These are phyloP conservation scores for Drosophila algonquin DNA, from an alignment of 2,888 invertebrate genomes.

Conservation along the genomic window DNA sequence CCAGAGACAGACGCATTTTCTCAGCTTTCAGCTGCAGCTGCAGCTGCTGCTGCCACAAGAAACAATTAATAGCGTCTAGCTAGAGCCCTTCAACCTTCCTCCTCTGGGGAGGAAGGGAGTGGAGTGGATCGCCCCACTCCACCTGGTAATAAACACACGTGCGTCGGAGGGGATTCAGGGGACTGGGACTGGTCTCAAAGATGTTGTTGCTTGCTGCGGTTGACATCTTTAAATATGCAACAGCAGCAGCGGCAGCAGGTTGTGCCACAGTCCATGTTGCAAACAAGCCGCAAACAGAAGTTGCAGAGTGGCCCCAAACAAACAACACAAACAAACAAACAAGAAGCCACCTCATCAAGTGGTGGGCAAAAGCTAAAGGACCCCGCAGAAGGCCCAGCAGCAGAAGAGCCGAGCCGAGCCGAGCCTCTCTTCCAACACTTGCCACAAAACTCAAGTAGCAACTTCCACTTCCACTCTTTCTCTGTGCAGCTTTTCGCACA, in stretches of 20 bases:
- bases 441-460: conserved; percentile 50
- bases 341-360: conserved; percentile 54
- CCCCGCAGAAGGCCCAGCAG: neutral
- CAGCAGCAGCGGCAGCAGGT: conserved; percentile 46
- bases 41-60: conserved; percentile 56
- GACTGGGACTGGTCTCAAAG: conserved; percentile 51
- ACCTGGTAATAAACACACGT: conserved; percentile 45
- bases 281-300: conserved; percentile 71
- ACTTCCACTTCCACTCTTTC: conserved; percentile 62
- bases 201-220: conserved; percentile 43
- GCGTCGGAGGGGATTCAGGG: conserved; percentile 31
- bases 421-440: conserved; percentile 34
- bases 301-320: conserved; percentile 62
- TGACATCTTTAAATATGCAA: conserved; percentile 77
- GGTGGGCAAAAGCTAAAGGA: conserved; percentile 28
- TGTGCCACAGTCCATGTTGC: conserved; percentile 39
- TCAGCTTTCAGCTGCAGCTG: conserved; percentile 51
- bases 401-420: too few species aligned
- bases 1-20: conserved; percentile 68
- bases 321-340: conserved; percentile 56
- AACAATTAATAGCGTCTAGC: conserved; percentile 77
- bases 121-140: conserved; percentile 1
- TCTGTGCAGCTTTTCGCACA: conserved; percentile 19
- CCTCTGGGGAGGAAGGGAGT: neutral
- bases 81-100: conserved; percentile 20